Evolutionary conservation across 2,113 vertebrate species (phyloP).

Genomic region (Hippoglossus stenolepis): DNA sequence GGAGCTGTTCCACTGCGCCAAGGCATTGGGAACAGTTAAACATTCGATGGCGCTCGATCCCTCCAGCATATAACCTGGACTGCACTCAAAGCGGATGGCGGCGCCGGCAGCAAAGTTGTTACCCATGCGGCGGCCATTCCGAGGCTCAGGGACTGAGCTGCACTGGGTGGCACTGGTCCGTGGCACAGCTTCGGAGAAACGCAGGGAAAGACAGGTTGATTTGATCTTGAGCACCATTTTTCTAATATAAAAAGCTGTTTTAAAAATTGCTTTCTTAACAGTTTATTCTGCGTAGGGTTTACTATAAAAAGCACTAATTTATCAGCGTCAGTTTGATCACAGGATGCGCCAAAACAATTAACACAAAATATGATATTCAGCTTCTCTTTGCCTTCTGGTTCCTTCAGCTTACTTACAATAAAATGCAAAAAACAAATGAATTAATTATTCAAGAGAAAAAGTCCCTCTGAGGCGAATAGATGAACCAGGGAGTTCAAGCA

Average conservation of each 20-base stretch:
- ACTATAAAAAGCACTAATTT: neutral
- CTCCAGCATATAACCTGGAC: slow-evolving; percentile 89
- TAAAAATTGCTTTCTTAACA: too few species aligned
- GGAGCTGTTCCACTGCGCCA: slow-evolving; percentile 96
- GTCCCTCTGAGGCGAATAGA: slow-evolving; percentile 3
- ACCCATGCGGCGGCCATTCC: slow-evolving; percentile 91
- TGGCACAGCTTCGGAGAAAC: slow-evolving; percentile 87
- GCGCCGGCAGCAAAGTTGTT: slow-evolving; percentile 94
- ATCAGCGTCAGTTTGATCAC: slow-evolving; percentile 9
- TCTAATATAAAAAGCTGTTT: neutral
- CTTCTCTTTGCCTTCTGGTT: neutral
- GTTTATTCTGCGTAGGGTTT: neutral
- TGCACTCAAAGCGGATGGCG: slow-evolving; percentile 93
- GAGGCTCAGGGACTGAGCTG: slow-evolving; percentile 95
- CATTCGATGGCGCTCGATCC: slow-evolving; percentile 91
- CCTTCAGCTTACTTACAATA: slow-evolving; percentile 15
- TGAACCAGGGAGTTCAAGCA: slow-evolving; percentile 20
- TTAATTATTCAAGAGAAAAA: slow-evolving; percentile 43
- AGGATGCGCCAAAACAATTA: neutral
- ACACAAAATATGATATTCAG: slow-evolving; percentile 8
- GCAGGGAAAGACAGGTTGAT: neutral
- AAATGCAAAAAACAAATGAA: neutral
- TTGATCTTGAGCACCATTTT: neutral
- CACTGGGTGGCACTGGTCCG: slow-evolving; percentile 96
- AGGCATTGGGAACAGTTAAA: slow-evolving; percentile 91